Evolutionary conservation across 2,113 vertebrate species (phyloP).

Genomic region (Actenoides lindsayi): DNA sequence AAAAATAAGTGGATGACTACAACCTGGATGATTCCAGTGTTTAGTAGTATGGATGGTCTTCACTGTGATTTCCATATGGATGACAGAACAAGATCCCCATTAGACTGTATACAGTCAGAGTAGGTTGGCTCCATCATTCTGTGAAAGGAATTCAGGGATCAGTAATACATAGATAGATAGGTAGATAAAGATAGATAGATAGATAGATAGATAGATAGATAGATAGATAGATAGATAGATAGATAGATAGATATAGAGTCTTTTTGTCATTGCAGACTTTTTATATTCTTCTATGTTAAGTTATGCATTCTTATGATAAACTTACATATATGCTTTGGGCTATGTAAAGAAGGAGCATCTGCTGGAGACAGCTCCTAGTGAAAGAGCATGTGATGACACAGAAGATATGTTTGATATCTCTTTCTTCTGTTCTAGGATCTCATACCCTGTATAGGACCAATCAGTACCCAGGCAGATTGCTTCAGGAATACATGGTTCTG

Average conservation of each 20-base stretch:
- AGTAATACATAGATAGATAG: too few species aligned
- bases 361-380: background rate
- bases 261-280: background rate
- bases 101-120: background rate
- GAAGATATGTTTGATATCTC: too few species aligned
- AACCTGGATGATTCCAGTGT: background rate
- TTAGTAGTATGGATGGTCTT: background rate
- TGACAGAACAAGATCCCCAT: background rate
- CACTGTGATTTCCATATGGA: background rate
- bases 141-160: background rate
- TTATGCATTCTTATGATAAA: background rate
- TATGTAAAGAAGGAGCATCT: background rate
- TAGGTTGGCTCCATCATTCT: background rate
- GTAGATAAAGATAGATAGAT: too few species aligned
- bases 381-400: background rate
- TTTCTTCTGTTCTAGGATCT: too few species aligned
- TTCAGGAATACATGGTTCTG: too few species aligned
- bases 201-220: too few species aligned
- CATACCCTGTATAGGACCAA: too few species aligned
- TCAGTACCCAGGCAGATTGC: too few species aligned
- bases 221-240: too few species aligned
- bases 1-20: background rate
- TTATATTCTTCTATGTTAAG: background rate
- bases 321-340: background rate
- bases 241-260: too few species aligned